Percentiles rank a stretch among this genome's conserved stretches.
Evolutionary conservation across 1,140 invertebrate species (phyloP).

Genomic region (Tetragonula clypearis): DNA sequence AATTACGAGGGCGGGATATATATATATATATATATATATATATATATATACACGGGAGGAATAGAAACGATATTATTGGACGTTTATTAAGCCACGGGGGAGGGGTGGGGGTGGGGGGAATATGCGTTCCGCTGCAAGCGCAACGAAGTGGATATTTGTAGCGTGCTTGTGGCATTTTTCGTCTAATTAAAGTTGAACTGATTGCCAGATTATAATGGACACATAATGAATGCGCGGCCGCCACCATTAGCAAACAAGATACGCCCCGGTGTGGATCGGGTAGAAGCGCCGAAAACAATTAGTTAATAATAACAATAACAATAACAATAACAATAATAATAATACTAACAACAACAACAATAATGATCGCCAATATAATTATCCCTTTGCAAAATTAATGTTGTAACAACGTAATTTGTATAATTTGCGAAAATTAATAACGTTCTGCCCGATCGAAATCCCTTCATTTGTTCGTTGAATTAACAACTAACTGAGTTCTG

Average conservation of each 20-base stretch:
- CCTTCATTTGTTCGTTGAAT: not conserved
- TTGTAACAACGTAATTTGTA: constrained; percentile 3
- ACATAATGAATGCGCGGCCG: constrained; percentile 23
- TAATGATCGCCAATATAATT: not conserved
- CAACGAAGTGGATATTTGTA: not conserved
- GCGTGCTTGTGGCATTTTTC: not conserved
- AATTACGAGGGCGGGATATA: not conserved
- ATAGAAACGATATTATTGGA: not conserved
- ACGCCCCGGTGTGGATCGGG: not conserved
- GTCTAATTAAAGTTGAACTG: constrained; percentile 26
- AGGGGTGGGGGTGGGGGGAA: too few species aligned
- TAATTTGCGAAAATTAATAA: not conserved
- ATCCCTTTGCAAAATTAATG: constrained; percentile 4
- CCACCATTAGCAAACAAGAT: constrained; percentile 26
- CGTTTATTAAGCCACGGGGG: not conserved
- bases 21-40: too few species aligned
- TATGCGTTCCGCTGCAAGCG: not conserved
- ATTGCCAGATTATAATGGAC: constrained; percentile 34
- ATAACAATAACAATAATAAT: too few species aligned
- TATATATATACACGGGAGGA: not conserved
- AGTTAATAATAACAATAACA: constrained; percentile 23
- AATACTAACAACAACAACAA: too few species aligned
- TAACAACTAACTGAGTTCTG: not conserved
- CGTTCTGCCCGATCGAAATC: not conserved
- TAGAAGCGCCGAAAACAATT: constrained; percentile 25